phyloP scores from a whole-genome alignment of 2,888 invertebrate species.

The Drosophila siamana region DNA sequence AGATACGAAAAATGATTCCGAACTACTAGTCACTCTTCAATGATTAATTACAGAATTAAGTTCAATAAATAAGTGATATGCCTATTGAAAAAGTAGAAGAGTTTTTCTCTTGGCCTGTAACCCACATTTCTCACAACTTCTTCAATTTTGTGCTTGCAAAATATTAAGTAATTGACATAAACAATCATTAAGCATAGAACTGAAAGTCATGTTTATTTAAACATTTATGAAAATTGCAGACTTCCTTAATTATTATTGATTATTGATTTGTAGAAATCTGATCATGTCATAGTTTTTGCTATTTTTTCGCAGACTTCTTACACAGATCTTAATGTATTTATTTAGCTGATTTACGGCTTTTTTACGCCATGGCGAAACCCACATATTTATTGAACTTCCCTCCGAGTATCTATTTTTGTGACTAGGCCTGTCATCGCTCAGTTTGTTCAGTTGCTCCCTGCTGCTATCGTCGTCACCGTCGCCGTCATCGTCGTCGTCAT shows the following conservation, averaged over 20 bases:
- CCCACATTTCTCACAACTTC: not conserved
- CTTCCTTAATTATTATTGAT: conserved; percentile 1
- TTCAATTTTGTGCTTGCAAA: not conserved
- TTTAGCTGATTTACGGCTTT: conserved; percentile 10
- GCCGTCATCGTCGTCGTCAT: conserved; percentile 38
- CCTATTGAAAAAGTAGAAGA: not conserved
- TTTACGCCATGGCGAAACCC: conserved; percentile 10
- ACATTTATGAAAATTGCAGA: not conserved
- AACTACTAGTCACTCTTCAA: not conserved
- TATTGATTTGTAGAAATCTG: not conserved
- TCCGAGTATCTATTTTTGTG: conserved; percentile 70
- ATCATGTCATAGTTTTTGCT: not conserved
- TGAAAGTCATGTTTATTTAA: not conserved
- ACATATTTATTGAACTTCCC: conserved; percentile 45
- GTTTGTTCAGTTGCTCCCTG: conserved; percentile 52
- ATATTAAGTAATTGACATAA: not conserved
- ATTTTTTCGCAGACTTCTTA: not conserved
- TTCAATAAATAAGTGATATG: no score
- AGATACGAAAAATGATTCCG: not conserved
- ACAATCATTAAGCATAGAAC: not conserved
- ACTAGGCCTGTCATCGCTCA: conserved; percentile 68
- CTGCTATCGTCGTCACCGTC: conserved; percentile 36
- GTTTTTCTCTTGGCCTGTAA: not conserved
- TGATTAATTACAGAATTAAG: not conserved
- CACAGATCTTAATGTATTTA: not conserved